Evolutionary conservation across 2,113 vertebrate genomes (phyloP).

Genomic region (Festucalex cinctus): DNA sequence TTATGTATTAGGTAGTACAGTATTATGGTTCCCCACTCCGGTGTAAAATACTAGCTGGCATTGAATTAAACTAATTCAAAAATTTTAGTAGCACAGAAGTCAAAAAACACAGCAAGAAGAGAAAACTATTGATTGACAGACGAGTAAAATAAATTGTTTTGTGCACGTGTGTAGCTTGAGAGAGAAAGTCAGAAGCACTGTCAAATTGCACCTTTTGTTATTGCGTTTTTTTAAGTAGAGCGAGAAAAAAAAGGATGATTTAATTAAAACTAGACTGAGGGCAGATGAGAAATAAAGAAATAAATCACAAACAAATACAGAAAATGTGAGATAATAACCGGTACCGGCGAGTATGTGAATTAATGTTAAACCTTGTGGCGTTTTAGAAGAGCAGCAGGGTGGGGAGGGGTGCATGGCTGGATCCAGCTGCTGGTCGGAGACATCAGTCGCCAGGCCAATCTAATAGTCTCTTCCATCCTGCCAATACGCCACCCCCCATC

Average conservation of each 20-base stretch:
- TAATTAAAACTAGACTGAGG: conserved; percentile 49
- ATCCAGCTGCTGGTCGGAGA: conserved; percentile 49
- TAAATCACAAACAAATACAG: conserved; percentile 12
- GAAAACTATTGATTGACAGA: conserved; percentile 3
- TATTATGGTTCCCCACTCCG: neutral
- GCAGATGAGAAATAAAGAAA: conserved; percentile 32
- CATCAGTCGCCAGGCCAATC: conserved; percentile 52
- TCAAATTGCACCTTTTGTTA: conserved; percentile 45
- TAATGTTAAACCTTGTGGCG: conserved; percentile 46
- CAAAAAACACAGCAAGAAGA: neutral
- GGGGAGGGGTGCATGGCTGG: conserved; percentile 10
- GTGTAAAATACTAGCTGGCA: neutral
- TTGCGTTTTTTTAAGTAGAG: conserved; percentile 44
- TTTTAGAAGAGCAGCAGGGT: conserved; percentile 28
- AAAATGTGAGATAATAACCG: conserved; percentile 23
- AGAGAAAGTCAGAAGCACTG: conserved; percentile 47
- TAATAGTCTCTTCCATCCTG: conserved; percentile 56
- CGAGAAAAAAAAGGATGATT: conserved; percentile 35
- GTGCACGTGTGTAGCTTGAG: neutral
- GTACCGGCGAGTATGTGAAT: conserved; percentile 15
- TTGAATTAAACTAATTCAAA: neutral
- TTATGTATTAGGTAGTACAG: neutral
- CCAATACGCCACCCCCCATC: conserved; percentile 42
- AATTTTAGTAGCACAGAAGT: neutral
- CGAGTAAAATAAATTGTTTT: neutral